Conservation (phyloP, 2,888 invertebrate species). For the Lasius platythorax region DNA sequence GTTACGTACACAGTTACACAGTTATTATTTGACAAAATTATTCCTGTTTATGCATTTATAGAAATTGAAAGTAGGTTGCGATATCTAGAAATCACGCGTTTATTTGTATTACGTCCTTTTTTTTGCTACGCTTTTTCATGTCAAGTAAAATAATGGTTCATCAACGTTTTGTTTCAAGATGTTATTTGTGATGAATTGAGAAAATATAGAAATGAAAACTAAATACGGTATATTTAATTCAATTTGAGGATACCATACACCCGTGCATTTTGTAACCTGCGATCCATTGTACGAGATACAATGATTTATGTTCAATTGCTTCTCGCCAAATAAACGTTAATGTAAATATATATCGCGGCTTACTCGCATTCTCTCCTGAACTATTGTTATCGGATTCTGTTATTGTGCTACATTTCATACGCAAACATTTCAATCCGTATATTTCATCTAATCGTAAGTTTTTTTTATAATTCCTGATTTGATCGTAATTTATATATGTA, state of each 20-base stretch:
- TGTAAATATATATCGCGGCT: slow-evolving; percentile 2
- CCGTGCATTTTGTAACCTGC: neutral
- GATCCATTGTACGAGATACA: neutral
- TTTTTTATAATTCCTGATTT: neutral
- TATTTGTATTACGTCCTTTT: neutral
- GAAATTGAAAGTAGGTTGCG: neutral
- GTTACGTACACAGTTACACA: neutral
- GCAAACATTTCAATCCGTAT: neutral
- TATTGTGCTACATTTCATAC: neutral
- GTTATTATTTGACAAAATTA: neutral
- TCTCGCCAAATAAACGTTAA: slow-evolving; percentile 2
- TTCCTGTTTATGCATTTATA: neutral
- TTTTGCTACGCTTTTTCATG: neutral
- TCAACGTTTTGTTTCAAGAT: slow-evolving; percentile 3
- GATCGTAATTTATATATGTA: neutral
- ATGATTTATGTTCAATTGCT: slow-evolving; percentile 8
- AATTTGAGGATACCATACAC: neutral
- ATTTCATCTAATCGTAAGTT: neutral
- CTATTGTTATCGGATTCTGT: slow-evolving; percentile 10
- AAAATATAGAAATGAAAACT: slow-evolving; percentile 12
- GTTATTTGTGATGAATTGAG: neutral
- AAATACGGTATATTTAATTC: neutral
- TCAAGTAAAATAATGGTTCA: neutral
- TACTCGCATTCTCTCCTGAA: neutral
- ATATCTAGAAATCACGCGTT: neutral